Evolutionary conservation across 2,113 vertebrate species (phyloP).

Genomic region (Halichoerus grypus): DNA sequence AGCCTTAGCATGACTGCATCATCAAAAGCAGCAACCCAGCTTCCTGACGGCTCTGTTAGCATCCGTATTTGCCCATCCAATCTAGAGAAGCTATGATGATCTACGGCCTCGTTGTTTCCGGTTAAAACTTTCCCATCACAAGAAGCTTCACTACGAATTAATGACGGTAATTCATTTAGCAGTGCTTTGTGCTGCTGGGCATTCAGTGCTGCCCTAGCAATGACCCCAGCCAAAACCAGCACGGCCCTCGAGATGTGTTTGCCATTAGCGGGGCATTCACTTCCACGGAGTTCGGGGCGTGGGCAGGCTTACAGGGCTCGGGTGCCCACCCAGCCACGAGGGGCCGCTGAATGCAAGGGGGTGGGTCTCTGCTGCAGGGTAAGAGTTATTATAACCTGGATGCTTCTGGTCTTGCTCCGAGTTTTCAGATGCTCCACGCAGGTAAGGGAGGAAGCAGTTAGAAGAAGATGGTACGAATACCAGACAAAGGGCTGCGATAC

Average conservation of each 20-base stretch:
- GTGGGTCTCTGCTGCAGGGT: fast-evolving
- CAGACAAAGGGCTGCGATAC: neutral
- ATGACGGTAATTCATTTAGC: neutral
- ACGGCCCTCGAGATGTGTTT: neutral
- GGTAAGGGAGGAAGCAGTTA: neutral
- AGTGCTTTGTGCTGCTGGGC: neutral
- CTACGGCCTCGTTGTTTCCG: neutral
- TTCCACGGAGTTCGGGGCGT: neutral
- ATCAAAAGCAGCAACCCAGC: neutral
- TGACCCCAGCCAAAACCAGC: neutral
- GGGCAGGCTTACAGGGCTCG: fast-evolving
- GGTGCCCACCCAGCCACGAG: too few relatives aligned
- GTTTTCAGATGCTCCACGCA: neutral
- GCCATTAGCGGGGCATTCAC: neutral
- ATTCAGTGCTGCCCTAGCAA: neutral
- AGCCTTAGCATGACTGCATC: neutral
- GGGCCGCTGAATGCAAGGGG: neutral
- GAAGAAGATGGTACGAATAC: neutral
- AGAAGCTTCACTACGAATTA: neutral
- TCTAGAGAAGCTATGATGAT: neutral
- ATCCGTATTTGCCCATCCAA: neutral
- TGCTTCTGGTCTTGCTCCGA: neutral
- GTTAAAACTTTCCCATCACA: neutral
- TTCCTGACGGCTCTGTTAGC: neutral
- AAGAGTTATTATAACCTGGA: neutral